Conservation (phyloP, 2,888 invertebrate species). For the Eurytoma adleriae region DNA sequence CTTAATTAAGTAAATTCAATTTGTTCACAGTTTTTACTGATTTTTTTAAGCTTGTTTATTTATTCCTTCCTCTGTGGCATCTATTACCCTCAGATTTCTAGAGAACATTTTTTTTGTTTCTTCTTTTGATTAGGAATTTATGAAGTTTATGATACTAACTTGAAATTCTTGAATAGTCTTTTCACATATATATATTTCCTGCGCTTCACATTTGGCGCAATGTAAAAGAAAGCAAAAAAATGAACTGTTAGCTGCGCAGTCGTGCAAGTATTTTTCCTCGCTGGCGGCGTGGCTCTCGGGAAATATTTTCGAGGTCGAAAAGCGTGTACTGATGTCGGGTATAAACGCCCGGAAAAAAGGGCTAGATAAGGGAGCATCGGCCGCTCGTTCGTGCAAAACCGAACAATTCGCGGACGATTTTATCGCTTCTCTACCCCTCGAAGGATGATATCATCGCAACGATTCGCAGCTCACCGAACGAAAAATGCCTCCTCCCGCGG, state of each 20-base stretch:
- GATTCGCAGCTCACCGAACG: slow-evolving; percentile 6
- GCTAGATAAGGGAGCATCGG: slow-evolving; percentile 2
- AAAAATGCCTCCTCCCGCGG: slow-evolving; percentile 14
- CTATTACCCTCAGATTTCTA: too few relatives aligned
- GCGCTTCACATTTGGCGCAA: too few relatives aligned
- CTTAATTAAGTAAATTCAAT: too few relatives aligned
- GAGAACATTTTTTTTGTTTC: too few relatives aligned
- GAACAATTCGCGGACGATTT: slow-evolving; percentile 41
- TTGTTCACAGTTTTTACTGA: too few relatives aligned
- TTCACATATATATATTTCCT: too few relatives aligned
- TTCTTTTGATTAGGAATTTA: too few relatives aligned
- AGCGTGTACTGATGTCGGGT: background rate
- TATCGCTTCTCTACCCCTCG: background rate
- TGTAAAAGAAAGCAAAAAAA: too few relatives aligned
- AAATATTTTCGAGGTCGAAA: slow-evolving; percentile 8
- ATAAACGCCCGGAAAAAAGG: background rate
- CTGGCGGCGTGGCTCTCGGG: background rate
- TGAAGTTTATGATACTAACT: too few relatives aligned
- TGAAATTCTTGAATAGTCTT: too few relatives aligned
- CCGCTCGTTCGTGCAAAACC: slow-evolving; percentile 16
- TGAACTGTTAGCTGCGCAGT: background rate
- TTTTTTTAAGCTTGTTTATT: too few relatives aligned
- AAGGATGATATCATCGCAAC: slow-evolving; percentile 8
- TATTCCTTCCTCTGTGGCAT: too few relatives aligned
- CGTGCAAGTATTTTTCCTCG: background rate